A percentile compares a stretch with the other conserved stretches of the same genome.
phyloP scores from a whole-genome alignment of 2,888 invertebrate genomes.

The Rhagonycha lutea region DNA sequence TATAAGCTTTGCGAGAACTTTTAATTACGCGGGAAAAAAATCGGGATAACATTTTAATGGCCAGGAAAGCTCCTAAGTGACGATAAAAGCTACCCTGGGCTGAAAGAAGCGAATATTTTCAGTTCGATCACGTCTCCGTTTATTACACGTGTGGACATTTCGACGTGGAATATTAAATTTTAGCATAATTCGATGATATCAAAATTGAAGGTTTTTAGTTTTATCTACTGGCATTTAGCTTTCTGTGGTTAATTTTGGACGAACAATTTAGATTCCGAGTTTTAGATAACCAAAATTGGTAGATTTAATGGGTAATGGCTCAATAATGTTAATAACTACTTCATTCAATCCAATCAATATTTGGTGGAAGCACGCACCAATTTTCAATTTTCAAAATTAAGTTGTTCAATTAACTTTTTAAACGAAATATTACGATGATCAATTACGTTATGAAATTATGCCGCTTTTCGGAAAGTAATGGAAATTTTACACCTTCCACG shows the following conservation, averaged over 20 bases:
- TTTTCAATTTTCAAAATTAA: neutral
- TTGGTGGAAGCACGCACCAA: neutral
- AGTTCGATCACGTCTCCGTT: neutral
- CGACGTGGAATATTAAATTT: neutral
- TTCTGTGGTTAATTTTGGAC: neutral
- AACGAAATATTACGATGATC: neutral
- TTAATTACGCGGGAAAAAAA: neutral
- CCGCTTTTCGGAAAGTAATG: neutral
- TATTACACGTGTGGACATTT: neutral
- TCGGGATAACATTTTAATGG: neutral
- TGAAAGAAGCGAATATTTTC: neutral
- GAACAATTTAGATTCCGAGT: neutral
- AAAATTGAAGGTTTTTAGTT: neutral
- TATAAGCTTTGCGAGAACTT: conserved; percentile 9
- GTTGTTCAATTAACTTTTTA: neutral
- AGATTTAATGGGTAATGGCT: neutral
- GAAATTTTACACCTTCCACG: neutral
- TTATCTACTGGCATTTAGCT: neutral
- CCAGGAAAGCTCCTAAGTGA: neutral
- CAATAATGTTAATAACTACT: neutral
- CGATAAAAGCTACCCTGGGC: neutral
- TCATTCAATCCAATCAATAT: neutral
- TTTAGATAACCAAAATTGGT: neutral
- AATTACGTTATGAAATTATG: neutral
- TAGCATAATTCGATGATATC: neutral